Percentiles rank a stretch among this genome's conserved stretches.
Conservation (phyloP, 2,113 vertebrate genomes). For the Theristicus caerulescens region DNA sequence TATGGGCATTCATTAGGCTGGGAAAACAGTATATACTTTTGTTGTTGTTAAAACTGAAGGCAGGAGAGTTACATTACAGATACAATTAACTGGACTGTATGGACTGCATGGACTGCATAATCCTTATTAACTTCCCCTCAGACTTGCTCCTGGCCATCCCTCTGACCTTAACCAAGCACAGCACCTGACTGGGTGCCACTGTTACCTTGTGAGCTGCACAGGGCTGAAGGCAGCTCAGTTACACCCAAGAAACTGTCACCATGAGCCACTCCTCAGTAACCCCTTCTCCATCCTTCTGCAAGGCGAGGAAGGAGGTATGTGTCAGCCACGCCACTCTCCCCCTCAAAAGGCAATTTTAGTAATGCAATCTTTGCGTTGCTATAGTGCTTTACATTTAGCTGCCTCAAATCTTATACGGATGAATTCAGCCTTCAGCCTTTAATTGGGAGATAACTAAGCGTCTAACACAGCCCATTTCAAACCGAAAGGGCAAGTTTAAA, state of each 20-base stretch:
- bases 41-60: not conserved
- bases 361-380: not conserved
- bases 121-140: not conserved
- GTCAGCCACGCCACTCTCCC: not conserved
- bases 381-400: not conserved
- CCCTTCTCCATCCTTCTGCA: not conserved
- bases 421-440: not conserved
- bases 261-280: not conserved
- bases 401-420: not conserved
- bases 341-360: not conserved
- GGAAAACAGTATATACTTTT: not conserved
- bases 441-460: not conserved
- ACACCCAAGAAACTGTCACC: not conserved
- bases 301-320: not conserved
- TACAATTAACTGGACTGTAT: not conserved
- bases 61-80: not conserved
- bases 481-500: not conserved
- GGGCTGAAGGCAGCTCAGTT: rapidly evolving
- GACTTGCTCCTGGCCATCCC: not conserved
- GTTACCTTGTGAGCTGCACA: not conserved
- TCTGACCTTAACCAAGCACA: not conserved
- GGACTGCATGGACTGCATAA: not conserved
- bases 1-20: not conserved
- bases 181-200: not conserved
- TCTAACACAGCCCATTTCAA: not conserved